Evolutionary conservation across 2,797 vertebrate species (phyloP).

Genomic region (Aldrovandia affinis): DNA sequence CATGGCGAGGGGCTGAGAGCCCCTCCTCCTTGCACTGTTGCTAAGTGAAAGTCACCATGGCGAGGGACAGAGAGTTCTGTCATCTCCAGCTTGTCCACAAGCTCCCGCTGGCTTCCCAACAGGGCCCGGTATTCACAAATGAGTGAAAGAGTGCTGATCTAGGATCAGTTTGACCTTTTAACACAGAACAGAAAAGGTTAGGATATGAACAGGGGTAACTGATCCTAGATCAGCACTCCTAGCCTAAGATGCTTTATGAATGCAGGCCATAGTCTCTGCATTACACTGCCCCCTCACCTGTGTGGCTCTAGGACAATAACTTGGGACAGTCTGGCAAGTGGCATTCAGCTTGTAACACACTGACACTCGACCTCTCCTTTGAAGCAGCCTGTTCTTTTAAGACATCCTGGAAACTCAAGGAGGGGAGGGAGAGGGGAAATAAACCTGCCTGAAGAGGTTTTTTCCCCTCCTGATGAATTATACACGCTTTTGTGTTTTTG

Average conservation of each 20-base stretch:
- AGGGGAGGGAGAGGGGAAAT: neutral
- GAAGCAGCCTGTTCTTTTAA: neutral
- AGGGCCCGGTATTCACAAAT: neutral
- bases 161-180: too few relatives aligned
- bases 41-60: conserved; percentile 3
- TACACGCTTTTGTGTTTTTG: neutral
- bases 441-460: neutral
- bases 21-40: neutral
- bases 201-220: too few relatives aligned
- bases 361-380: conserved; percentile 8
- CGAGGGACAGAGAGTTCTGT: too few relatives aligned
- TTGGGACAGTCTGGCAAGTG: neutral
- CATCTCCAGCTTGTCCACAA: too few relatives aligned
- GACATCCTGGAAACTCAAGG: conserved; percentile 8
- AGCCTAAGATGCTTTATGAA: too few relatives aligned
- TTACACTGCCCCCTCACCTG: neutral
- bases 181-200: too few relatives aligned
- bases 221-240: too few relatives aligned
- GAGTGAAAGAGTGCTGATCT: too few relatives aligned
- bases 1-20: neutral
- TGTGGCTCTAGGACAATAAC: neutral
- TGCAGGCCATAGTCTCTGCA: neutral
- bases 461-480: neutral
- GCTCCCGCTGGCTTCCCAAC: too few relatives aligned
- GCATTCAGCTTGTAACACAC: conserved; percentile 11